Conservation (phyloP, 2,113 vertebrate genomes). For the Machaerirhynchus nigripectus region DNA sequence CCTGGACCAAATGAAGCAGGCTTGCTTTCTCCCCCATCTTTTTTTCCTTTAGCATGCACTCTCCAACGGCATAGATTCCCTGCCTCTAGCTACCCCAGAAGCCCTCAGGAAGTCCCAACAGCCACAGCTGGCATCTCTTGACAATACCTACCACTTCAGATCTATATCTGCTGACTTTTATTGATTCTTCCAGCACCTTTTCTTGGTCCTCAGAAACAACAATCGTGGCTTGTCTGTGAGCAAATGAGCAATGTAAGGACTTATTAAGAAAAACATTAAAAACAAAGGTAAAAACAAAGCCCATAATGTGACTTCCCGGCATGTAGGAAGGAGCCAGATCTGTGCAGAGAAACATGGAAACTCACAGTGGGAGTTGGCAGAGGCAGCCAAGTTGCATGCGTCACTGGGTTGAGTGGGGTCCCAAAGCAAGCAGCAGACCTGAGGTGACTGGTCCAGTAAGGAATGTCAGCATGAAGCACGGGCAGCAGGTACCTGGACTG, state of each 20-base stretch:
- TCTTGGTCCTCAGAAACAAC: background rate
- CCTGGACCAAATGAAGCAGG: background rate
- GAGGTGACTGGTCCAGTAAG: background rate
- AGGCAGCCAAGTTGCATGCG: background rate
- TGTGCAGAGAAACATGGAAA: background rate
- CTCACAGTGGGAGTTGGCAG: background rate
- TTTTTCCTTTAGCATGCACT: background rate
- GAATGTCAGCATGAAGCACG: background rate
- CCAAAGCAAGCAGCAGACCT: background rate
- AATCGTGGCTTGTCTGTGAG: background rate
- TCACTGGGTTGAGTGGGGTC: background rate
- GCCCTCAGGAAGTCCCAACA: background rate
- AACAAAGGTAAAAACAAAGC: background rate
- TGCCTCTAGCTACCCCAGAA: background rate
- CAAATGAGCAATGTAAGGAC: background rate
- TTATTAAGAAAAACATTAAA: background rate
- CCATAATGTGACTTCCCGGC: background rate
- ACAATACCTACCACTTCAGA: background rate
- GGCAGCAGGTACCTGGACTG: background rate
- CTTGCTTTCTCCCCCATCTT: background rate
- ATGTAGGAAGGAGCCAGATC: background rate
- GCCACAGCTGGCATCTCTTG: background rate
- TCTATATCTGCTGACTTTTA: background rate
- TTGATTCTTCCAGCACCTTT: background rate
- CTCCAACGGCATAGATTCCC: fast-evolving